A percentile compares a stretch with the other conserved stretches of the same genome.
These are phyloP conservation scores for Agelastica alni DNA, from an alignment of 2,888 invertebrate species.

Conservation along the genomic window DNA sequence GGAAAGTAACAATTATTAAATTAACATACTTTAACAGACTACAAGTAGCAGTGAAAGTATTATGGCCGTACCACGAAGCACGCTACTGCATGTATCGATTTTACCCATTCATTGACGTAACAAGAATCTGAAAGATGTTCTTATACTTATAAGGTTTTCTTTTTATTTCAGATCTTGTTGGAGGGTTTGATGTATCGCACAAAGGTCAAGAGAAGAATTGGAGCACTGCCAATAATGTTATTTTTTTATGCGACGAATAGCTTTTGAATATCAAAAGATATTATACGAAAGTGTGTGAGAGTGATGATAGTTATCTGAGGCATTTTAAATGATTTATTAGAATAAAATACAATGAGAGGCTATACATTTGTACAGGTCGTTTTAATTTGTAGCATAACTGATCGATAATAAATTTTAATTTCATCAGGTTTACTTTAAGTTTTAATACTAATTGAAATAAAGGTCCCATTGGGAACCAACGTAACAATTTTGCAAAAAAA, in stretches of 20 bases:
- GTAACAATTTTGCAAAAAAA: no score
- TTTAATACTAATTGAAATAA: no score
- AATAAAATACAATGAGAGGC: no score
- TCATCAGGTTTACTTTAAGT: no score
- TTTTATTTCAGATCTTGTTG: conserved; percentile 11
- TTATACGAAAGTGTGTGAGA: conserved; percentile 15
- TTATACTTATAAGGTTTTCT: conserved; percentile 6
- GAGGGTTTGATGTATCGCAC: conserved; percentile 18
- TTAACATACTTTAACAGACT: no score
- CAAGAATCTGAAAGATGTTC: conserved; percentile 11
- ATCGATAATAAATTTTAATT: no score
- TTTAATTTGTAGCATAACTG: no score
- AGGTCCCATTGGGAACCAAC: no score
- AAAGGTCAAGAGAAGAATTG: conserved; percentile 16
- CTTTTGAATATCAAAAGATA: conserved; percentile 16
- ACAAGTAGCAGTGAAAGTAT: neutral
- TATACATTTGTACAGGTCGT: no score
- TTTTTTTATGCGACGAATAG: conserved; percentile 16
- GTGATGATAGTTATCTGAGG: no score
- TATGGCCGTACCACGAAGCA: neutral
- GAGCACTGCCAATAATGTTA: conserved; percentile 19
- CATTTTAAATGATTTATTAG: no score
- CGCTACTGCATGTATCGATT: conserved; percentile 1
- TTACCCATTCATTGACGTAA: conserved; percentile 13
- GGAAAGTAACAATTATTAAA: no score